phyloP scores from a whole-genome alignment of 2,113 vertebrate species.

The Chionodraco myersi region DNA sequence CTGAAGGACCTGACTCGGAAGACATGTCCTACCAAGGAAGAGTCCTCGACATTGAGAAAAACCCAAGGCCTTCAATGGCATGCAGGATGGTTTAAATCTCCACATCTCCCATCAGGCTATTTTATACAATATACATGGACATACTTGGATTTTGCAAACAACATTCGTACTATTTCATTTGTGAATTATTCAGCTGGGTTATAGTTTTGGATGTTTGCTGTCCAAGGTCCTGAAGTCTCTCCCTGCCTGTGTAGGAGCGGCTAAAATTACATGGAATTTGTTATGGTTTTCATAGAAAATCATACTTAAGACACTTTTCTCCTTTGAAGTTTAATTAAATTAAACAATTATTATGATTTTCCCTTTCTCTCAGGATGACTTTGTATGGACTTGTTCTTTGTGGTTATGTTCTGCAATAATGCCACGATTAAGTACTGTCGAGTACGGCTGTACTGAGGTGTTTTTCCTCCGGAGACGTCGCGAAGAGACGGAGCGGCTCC shows the following conservation, averaged over 20 bases:
- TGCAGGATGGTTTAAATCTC: too few species aligned
- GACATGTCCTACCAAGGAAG: too few species aligned
- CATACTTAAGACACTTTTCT: not conserved
- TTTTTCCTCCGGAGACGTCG: too few species aligned
- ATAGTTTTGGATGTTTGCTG: not conserved
- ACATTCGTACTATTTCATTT: not conserved
- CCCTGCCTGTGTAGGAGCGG: not conserved
- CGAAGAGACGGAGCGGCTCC: too few species aligned
- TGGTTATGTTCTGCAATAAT: not conserved
- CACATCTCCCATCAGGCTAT: too few species aligned
- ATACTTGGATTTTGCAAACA: not conserved
- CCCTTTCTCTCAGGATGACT: not conserved
- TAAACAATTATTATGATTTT: not conserved
- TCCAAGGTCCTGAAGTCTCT: slow-evolving; percentile 36
- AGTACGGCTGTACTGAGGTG: too few species aligned
- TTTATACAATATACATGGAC: too few species aligned
- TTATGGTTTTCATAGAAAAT: not conserved
- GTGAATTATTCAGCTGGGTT: not conserved
- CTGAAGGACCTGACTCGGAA: too few species aligned
- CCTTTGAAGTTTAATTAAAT: not conserved
- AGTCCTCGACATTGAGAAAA: too few species aligned
- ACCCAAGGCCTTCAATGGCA: too few species aligned
- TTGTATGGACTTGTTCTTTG: not conserved
- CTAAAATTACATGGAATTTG: not conserved
- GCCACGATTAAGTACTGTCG: not conserved